Percentiles rank a stretch among this genome's conserved stretches.
Evolutionary conservation across 2,797 vertebrate species (phyloP).

Genomic region (Sebastes ruberrimus): DNA sequence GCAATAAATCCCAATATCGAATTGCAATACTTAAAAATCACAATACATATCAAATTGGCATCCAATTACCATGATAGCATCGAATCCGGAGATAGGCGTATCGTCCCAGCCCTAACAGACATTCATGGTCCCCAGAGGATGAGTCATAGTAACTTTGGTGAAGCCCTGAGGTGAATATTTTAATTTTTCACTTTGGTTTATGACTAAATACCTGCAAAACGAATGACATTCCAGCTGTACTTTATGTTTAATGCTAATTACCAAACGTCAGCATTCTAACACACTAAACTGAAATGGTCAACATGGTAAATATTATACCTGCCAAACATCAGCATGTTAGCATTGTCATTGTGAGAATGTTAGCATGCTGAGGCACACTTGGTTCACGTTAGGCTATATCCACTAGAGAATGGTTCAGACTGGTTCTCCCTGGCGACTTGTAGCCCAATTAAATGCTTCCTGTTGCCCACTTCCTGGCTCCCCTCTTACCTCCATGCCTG

Average conservation of each 20-base stretch:
- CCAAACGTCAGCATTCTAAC: not conserved
- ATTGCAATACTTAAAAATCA: too few species aligned
- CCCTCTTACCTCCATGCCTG: slow-evolving; percentile 54
- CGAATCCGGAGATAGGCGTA: too few species aligned
- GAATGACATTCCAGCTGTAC: not conserved
- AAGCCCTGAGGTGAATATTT: not conserved
- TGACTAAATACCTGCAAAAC: not conserved
- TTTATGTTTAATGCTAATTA: not conserved
- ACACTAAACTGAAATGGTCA: not conserved
- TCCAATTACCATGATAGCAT: accelerated
- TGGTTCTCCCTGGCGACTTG: slow-evolving; percentile 26
- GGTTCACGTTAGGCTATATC: not conserved
- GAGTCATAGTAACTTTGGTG: not conserved
- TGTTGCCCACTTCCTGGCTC: slow-evolving; percentile 62
- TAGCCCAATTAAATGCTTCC: slow-evolving; percentile 66
- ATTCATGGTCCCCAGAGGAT: not conserved
- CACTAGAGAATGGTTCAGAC: not conserved
- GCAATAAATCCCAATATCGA: too few species aligned
- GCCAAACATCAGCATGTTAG: not conserved
- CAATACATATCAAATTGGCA: too few species aligned
- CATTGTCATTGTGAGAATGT: not conserved
- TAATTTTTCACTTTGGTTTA: not conserved
- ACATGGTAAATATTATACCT: not conserved
- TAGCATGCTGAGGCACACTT: not conserved
- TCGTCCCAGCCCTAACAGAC: not conserved